Percentiles rank a stretch among this genome's conserved stretches.
Conservation (phyloP, 2,797 vertebrate species). For the Erpetoichthys calabaricus region DNA sequence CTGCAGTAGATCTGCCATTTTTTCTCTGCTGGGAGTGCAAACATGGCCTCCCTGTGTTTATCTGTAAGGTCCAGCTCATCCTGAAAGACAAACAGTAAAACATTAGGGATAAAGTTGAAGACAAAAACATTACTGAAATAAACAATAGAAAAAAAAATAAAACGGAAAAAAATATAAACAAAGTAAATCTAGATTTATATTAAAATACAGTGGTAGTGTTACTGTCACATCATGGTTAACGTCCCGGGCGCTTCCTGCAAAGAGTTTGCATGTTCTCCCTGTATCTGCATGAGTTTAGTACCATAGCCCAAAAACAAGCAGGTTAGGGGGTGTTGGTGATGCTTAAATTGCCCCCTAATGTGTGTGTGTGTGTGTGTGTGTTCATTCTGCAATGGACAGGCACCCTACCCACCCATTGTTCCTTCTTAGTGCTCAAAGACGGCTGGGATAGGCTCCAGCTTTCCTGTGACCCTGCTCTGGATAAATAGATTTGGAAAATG, state of each 20-base stretch:
- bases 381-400: too few species aligned
- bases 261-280: too few species aligned
- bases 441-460: neutral
- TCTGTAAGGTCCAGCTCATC: conserved; percentile 87
- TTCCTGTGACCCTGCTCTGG: neutral
- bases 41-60: conserved; percentile 82
- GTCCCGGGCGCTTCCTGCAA: too few species aligned
- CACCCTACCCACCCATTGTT: neutral
- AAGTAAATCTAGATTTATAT: neutral
- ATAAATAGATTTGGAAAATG: neutral
- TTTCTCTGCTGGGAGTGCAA: conserved; percentile 79
- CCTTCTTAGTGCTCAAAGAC: neutral
- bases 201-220: neutral
- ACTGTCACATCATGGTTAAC: neutral
- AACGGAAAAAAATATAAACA: neutral
- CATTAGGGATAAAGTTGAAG: too few species aligned
- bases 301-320: too few species aligned
- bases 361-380: too few species aligned
- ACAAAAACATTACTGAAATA: conserved; percentile 8
- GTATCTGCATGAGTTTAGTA: too few species aligned
- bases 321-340: neutral
- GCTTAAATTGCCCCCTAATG: neutral
- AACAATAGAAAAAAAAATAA: neutral
- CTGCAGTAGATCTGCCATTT: conserved; percentile 96
- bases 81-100: conserved; percentile 28